phyloP scores from a whole-genome alignment of 2,888 invertebrate species.

The Cryptophagus acutangulus region DNA sequence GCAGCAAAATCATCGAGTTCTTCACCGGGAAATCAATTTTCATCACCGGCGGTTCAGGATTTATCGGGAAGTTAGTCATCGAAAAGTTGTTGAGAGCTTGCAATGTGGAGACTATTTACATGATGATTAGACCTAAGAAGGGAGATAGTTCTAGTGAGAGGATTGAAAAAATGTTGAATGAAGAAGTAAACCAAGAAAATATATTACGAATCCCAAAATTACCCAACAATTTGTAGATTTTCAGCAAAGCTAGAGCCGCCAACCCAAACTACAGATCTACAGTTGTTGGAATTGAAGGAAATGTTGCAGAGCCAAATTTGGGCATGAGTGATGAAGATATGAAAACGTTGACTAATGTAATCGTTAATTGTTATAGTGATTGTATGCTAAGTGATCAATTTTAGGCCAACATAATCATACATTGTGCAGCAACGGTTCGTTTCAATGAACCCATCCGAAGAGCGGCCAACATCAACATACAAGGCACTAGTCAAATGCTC shows the following conservation, averaged over 20 bases:
- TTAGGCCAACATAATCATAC: slow-evolving; percentile 56
- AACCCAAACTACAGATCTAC: background rate
- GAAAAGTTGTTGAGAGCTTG: no score
- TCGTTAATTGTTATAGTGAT: background rate
- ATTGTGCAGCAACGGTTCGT: slow-evolving; percentile 64
- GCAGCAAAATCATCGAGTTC: no score
- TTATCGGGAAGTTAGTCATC: no score
- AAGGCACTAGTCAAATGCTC: slow-evolving; percentile 3
- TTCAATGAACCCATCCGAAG: slow-evolving; percentile 49
- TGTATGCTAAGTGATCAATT: background rate
- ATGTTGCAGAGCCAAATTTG: background rate
- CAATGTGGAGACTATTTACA: slow-evolving; percentile 20
- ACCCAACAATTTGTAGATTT: no score
- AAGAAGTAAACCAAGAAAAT: no score
- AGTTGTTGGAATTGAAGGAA: background rate
- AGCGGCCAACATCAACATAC: slow-evolving; percentile 2
- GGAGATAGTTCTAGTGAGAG: slow-evolving; percentile 14
- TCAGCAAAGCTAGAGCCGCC: no score
- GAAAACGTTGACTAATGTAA: background rate
- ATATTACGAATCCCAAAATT: no score
- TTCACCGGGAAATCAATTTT: no score
- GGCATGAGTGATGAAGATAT: background rate
- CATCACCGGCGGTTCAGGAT: no score
- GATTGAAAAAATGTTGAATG: slow-evolving; percentile 18
- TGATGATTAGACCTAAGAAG: slow-evolving; percentile 21